Evolutionary conservation across 2,113 vertebrate genomes (phyloP).

Genomic region (Chloropsis cyanopogon): DNA sequence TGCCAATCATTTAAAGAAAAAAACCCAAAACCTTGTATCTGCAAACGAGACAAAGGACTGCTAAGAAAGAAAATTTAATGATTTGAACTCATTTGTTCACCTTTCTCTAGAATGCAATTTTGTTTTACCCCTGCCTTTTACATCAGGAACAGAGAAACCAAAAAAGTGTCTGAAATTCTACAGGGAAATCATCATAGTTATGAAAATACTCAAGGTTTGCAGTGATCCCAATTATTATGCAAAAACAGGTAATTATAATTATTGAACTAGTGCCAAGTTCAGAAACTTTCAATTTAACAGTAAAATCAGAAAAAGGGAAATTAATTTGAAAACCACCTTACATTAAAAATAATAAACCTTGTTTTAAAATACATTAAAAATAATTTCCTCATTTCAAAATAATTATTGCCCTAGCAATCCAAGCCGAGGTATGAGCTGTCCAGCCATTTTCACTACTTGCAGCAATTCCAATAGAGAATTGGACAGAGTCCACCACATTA

Average conservation of each 20-base stretch:
- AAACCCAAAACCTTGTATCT: neutral
- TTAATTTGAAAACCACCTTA: neutral
- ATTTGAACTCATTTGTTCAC: neutral
- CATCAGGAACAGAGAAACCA: neutral
- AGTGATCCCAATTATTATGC: neutral
- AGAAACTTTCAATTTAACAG: neutral
- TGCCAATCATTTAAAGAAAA: neutral
- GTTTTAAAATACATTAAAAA: neutral
- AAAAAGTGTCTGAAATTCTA: neutral
- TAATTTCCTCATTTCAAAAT: neutral
- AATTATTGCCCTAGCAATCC: neutral
- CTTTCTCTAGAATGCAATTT: neutral
- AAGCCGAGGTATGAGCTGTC: neutral
- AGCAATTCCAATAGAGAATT: neutral
- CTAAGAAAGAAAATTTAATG: neutral
- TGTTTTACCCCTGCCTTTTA: neutral
- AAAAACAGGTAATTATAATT: neutral
- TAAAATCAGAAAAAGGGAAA: neutral
- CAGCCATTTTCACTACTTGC: neutral
- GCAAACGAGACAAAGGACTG: neutral
- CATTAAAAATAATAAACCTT: neutral
- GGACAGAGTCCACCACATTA: neutral
- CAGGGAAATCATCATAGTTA: neutral
- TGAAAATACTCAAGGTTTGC: neutral
- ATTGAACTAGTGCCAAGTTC: neutral